Evolutionary conservation across 1,140 invertebrate species (phyloP), one percentile per base, ranked within the genome.

Genomic region (Wiebesia pumilae): DNA sequence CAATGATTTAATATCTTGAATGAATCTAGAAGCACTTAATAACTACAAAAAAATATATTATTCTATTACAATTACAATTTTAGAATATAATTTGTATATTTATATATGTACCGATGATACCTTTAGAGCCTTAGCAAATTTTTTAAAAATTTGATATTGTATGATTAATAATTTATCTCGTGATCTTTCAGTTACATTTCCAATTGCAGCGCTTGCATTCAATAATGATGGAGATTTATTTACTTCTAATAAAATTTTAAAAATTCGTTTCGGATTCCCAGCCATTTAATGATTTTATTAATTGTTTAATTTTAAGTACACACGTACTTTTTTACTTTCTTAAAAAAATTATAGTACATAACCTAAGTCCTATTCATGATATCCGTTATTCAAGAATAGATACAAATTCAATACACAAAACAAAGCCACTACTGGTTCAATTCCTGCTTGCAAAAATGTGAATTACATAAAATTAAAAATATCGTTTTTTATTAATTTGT

Each of bases 81-180:
- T 54, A 19, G 19, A 16, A 81, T 67, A 16, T n/a, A n/a, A n/a
- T n/a, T n/a, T 75, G 12, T 77, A 80, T 38, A 51, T 35, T 33
- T 47, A 67, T 47, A 47, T 62, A 51, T 51, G 78, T 62, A 65
- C 79, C 4, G n/a, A 69, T 35, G 0, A 27, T 89, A 93, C 92
- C 90, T 93, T 93, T 3, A 90, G 88, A 84, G 93, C 83, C 58
- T 88, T 88, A 71, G 90, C 86, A 77, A 90, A 93, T 83, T 92
- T 93, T 88, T 91, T 75, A 7, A 88, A 62, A 38, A 90, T 89
- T 71, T 87, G 43, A 84, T 85, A 91, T 88, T 92, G 92, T 7
- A 91, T 84, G 77, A 88, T 89, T 33, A 65, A 77, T 3, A 93
- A 87, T 43, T 90, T 91, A 27, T 88, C 71, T 33, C 92, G 92